Evolutionary conservation across 64 coral and sea anemone genomes (phyloP), one percentile per base, ranked within the genome.

Genomic region (Porites australiensis): DNA sequence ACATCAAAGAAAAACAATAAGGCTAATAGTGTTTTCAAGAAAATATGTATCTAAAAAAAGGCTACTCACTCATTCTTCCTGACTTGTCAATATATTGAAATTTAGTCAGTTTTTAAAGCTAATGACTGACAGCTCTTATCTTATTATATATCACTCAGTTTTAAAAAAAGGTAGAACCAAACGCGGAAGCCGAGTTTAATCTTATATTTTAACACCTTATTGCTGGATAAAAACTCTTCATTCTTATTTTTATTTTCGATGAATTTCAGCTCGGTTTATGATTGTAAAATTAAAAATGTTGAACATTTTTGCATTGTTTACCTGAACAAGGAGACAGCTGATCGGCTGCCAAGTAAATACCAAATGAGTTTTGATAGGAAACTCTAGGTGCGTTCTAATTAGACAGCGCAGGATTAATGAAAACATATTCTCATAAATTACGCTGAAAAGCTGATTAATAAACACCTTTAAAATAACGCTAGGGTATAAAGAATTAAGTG

Each of bases 341-440:
- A 57, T 78, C 27, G 27, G 27, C 12, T 3, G 7, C 58, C 19
- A 10, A 21, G 20, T 11, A 54, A 80, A 80, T 80, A 52, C 12
- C n/a, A 37, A 14, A 15, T 80, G 13, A 27, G 54, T 80, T 58
- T 48, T 64, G 16, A n/a, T 47, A 4, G 19, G 19, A 58, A 79
- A 19, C 79, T 6, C 18, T 50, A 5, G 44, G 62, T 52, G 46
- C 18, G 9, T 13, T 11, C 50, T 65, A 22, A 84, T 50, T 46
- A 19, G n/a, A 48, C 5, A 66, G 61, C 13, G 50, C 47, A 49
- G 62, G 68, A 15, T 82, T 47, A 18, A 65, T 3, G 8, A 84
- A 84, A 68, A 84, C 68, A 68, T n/a, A n/a, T 11, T 15, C 44
- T 51, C 45, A 18, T 68, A 45, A 84, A 84, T 21, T 64, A 46